These are phyloP conservation scores for Spizaetus ornatus DNA, from an alignment of 2,113 vertebrate species.

Conservation along the genomic window DNA sequence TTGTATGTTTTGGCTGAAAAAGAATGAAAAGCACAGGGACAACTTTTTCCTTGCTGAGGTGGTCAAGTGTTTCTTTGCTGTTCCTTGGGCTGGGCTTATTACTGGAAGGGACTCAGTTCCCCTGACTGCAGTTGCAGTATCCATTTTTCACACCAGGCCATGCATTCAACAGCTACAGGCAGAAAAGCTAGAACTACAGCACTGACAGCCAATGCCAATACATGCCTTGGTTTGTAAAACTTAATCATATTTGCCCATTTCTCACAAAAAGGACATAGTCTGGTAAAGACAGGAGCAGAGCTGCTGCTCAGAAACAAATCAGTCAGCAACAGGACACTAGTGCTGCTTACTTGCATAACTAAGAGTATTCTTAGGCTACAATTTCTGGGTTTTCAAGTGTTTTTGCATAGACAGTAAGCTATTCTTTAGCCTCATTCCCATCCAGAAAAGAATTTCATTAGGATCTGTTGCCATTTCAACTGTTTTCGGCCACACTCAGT, in stretches of 20 bases:
- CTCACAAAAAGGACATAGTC: neutral
- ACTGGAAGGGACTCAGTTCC: neutral
- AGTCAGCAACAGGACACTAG: neutral
- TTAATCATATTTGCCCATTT: neutral
- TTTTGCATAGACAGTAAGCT: neutral
- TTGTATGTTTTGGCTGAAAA: neutral
- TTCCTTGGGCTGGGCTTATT: neutral
- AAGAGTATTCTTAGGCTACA: neutral
- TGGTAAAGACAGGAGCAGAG: neutral
- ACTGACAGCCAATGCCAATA: neutral
- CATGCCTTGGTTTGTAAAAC: neutral
- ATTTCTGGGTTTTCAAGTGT: neutral
- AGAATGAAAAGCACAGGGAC: neutral
- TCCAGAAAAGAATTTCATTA: neutral
- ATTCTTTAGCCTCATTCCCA: neutral
- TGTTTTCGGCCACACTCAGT: neutral
- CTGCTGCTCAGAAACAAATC: neutral
- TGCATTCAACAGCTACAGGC: neutral
- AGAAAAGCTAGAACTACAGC: neutral
- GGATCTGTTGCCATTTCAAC: neutral
- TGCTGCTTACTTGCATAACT: neutral
- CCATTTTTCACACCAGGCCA: neutral
- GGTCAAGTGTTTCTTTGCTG: neutral
- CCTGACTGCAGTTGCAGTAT: neutral
- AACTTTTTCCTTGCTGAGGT: neutral